phyloP scores from a whole-genome alignment of 2,888 invertebrate genomes.

The Lepidocyrtoides sp. region DNA sequence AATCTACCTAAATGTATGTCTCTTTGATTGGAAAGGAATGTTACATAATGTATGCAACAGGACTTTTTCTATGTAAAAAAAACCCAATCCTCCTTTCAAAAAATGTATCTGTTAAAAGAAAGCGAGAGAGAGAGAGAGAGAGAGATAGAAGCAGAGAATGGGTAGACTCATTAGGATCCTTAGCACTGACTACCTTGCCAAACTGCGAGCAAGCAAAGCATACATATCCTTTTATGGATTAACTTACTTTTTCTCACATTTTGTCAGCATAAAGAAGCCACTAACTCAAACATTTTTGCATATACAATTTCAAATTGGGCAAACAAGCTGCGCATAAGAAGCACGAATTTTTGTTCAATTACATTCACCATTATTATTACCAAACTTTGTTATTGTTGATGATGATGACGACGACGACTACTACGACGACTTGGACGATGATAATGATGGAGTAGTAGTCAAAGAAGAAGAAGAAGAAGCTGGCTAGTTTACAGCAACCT shows the following conservation, averaged over 20 bases:
- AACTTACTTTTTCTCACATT: neutral
- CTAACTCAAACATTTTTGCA: neutral
- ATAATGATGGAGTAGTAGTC: no score
- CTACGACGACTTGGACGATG: neutral
- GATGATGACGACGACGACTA: neutral
- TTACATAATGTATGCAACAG: constrained; percentile 39
- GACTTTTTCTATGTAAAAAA: constrained; percentile 14
- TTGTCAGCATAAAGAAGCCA: constrained; percentile 21
- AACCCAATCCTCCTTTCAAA: neutral
- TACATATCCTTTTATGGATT: neutral
- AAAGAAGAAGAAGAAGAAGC: constrained; percentile 36
- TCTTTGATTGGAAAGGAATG: constrained; percentile 58
- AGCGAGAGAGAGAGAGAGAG: constrained; percentile 25
- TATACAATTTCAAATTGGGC: constrained; percentile 21
- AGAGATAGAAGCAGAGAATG: neutral
- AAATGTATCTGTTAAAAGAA: neutral
- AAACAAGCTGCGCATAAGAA: neutral
- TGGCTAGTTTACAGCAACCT: constrained; percentile 17
- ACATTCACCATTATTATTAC: constrained; percentile 3
- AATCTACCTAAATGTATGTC: neutral
- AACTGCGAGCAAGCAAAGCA: neutral
- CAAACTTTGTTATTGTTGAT: neutral
- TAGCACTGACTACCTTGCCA: neutral
- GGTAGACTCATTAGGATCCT: neutral
- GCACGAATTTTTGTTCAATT: constrained; percentile 31